Base-by-base conservation (phyloP, 2,888 invertebrate genomes). In the Macaria notata region DNA sequence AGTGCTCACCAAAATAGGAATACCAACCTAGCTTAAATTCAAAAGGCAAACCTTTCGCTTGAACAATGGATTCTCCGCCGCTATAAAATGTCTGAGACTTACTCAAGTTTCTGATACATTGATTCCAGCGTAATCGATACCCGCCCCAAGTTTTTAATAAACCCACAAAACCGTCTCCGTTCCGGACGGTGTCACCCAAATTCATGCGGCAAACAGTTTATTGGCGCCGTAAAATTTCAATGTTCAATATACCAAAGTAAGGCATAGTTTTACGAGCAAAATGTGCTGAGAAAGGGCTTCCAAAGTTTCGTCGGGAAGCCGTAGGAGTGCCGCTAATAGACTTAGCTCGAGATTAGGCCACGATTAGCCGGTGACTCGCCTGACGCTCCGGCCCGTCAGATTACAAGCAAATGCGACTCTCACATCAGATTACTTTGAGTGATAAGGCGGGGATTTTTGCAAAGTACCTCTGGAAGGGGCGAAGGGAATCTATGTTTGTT, bases 251-350 rank as follows among this genome's bases (percentile, higher is more conserved):
- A 78, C 76, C 65, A 67, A 78, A 82, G 78, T 83, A 79, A 71
- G 71, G 72, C 78, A 82, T 85, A 83, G 85, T 86, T 88, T 88
- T 88, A 88, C 86, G 87, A 84, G 81, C 78, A 68, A 83, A 86
- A 84, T 83, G 83, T 81, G 83, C 84, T 81, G 81, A 80, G 83
- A 82, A 88, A 84, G 86, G 88, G 89, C 89, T 90, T 91, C 90
- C 78, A 82, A 90, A 91, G 89, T 90, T 90, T 90, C 83, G 88
- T 82, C 83, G 84, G 84, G 89, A 90, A 90, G 88, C 88, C 78
- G 83, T 90, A 88, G 86, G 85, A 91, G 83, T 88, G 89, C 84
- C 80, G 81, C 75, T 90, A 90, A 91, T 89, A 90, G 88, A 88
- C 89, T 91, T 90, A 88, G 87, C 81, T 80, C 71, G 78, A 87